phyloP scores from a whole-genome alignment of 1,140 invertebrate genomes.

The Heliconius congener region DNA sequence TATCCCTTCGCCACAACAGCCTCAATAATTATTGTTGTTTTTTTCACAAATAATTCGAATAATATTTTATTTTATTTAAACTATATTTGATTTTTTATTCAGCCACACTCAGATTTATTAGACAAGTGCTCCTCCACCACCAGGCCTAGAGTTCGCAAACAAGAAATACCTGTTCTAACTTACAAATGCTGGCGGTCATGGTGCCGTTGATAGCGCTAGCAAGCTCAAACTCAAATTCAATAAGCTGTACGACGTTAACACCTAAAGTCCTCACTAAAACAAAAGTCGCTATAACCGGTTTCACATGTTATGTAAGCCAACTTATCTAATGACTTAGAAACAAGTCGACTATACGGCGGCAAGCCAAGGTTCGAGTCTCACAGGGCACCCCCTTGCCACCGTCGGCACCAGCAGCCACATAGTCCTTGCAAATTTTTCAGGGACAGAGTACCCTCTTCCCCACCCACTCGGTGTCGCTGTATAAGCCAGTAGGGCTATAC shows the following conservation, averaged over 20 bases:
- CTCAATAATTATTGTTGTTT: no score
- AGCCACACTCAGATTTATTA: background rate
- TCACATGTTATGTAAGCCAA: conserved; percentile 10
- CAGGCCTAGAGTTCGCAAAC: conserved; percentile 25
- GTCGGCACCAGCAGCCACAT: no score
- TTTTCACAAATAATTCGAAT: background rate
- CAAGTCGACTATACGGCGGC: background rate
- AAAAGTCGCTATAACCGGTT: conserved; percentile 12
- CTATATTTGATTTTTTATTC: background rate
- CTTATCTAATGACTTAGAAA: background rate
- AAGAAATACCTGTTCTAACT: conserved; percentile 51
- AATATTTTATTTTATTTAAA: background rate
- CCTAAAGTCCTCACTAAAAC: conserved; percentile 19
- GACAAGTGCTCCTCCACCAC: background rate
- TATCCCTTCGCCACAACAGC: no score
- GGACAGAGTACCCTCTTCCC: no score
- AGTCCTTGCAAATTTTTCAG: no score
- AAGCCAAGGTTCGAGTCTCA: no score
- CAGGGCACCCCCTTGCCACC: no score
- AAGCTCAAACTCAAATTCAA: conserved; percentile 38
- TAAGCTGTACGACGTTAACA: conserved; percentile 14
- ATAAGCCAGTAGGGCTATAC: no score
- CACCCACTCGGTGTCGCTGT: no score
- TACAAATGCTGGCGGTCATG: conserved; percentile 47
- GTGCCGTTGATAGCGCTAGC: conserved; percentile 24